Evolutionary conservation across 2,797 vertebrate species (phyloP).

Genomic region (Leucoraja ocellata): DNA sequence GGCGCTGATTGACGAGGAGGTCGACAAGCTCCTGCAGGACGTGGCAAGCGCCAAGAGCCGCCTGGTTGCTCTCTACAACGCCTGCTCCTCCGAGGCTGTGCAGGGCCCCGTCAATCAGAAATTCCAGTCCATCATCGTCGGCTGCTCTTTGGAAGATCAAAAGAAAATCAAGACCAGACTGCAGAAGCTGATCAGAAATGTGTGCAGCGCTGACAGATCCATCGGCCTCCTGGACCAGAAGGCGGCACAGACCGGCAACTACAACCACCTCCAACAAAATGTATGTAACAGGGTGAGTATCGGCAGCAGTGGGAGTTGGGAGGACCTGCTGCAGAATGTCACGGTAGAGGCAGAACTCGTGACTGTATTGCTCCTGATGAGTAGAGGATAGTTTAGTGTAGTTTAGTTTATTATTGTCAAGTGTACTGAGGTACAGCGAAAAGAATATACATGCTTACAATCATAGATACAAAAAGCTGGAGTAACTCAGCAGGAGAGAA

Average conservation of each 20-base stretch:
- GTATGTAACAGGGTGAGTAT: not conserved
- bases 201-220: conserved; percentile 79
- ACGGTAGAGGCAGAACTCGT: not conserved
- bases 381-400: not conserved
- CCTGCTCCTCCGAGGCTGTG: conserved; percentile 77
- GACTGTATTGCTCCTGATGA: not conserved
- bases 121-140: conserved; percentile 88
- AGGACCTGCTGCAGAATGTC: not conserved
- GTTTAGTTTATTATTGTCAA: no score
- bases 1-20: conserved; percentile 78
- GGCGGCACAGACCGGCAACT: conserved; percentile 53
- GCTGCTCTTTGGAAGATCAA: conserved; percentile 93
- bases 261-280: not conserved
- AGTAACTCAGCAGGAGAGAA: no score
- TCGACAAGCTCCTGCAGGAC: conserved; percentile 74
- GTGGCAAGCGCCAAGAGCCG: conserved; percentile 63
- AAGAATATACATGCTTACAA: no score
- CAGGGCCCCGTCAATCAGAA: conserved; percentile 81
- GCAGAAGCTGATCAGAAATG: conserved; percentile 84
- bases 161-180: conserved; percentile 92
- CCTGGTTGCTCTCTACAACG: conserved; percentile 74
- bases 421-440: no score
- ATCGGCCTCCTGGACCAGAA: conserved; percentile 84
- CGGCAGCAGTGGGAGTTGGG: not conserved
- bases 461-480: no score